Evolutionary conservation across 1,140 invertebrate genomes (phyloP).

Genomic region (Scaptodrosophila lebanonensis): DNA sequence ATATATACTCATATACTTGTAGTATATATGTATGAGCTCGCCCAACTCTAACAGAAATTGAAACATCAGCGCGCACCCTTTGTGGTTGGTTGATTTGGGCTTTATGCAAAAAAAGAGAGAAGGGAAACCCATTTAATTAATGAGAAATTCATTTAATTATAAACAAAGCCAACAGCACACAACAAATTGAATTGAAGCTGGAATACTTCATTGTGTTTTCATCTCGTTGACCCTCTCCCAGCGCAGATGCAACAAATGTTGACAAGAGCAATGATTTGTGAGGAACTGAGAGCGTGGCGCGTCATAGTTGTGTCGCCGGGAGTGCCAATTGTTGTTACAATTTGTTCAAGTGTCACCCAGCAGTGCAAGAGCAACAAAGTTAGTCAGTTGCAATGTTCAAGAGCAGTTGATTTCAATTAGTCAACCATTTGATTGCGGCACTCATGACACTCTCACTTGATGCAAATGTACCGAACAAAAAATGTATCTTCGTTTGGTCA

Average conservation of each 20-base stretch:
- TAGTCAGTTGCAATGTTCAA: too few species aligned
- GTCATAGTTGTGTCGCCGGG: slow-evolving; percentile 29
- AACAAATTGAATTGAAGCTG: slow-evolving; percentile 47
- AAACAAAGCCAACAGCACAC: slow-evolving; percentile 46
- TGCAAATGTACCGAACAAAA: too few species aligned
- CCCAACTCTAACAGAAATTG: slow-evolving; percentile 34
- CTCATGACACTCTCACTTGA: too few species aligned
- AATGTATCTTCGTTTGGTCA: too few species aligned
- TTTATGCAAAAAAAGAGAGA: not conserved
- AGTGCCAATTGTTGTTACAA: slow-evolving; percentile 62
- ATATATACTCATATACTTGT: slow-evolving; percentile 8
- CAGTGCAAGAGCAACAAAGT: too few species aligned
- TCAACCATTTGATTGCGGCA: too few species aligned
- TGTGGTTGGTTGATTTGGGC: not conserved
- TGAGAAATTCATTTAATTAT: slow-evolving; percentile 72
- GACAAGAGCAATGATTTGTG: slow-evolving; percentile 59
- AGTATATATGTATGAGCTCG: slow-evolving; percentile 4
- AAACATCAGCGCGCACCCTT: slow-evolving; percentile 40
- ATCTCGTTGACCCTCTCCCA: slow-evolving; percentile 10
- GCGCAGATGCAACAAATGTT: slow-evolving; percentile 14
- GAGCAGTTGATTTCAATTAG: too few species aligned
- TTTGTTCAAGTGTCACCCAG: slow-evolving; percentile 57
- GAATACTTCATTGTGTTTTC: slow-evolving; percentile 20
- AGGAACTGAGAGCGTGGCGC: slow-evolving; percentile 8
- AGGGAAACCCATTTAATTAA: slow-evolving; percentile 59